Percentiles rank a stretch among this genome's conserved stretches.
Evolutionary conservation across 2,888 invertebrate species (phyloP).

Genomic region (Eurytoma californica): DNA sequence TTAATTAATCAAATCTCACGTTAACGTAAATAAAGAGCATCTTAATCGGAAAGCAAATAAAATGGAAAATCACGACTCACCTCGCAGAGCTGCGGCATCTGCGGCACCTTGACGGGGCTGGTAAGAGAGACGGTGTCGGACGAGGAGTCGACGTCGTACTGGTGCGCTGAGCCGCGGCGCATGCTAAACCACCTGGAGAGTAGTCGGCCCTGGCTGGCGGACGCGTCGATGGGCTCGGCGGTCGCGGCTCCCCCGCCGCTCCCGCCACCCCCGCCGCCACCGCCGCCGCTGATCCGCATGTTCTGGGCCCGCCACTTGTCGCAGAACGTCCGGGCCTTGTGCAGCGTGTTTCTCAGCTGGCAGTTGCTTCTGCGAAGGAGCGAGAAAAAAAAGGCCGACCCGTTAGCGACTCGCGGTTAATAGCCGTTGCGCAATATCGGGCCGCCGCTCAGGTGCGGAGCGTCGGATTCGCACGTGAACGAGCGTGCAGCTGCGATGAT

Average conservation of each 20-base stretch:
- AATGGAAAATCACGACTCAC: constrained; percentile 73
- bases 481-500: no score
- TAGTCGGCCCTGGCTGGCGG: constrained; percentile 72
- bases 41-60: no score
- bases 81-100: constrained; percentile 90
- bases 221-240: background rate
- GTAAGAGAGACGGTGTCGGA: constrained; percentile 71
- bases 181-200: constrained; percentile 94
- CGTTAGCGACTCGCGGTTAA: no score
- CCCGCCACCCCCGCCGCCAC: background rate
- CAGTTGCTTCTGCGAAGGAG: constrained; percentile 81
- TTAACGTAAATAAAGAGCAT: no score
- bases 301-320: constrained; percentile 82
- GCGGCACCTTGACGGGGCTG: constrained; percentile 72
- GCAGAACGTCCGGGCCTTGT: constrained; percentile 88
- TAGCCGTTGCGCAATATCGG: no score
- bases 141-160: constrained; percentile 83
- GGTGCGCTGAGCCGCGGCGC: constrained; percentile 87
- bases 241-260: background rate
- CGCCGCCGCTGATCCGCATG: constrained; percentile 67
- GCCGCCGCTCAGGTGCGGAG: no score
- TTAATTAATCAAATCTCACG: no score
- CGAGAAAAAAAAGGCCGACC: no score
- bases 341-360: constrained; percentile 86
- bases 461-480: no score